Percentiles rank a stretch among this genome's conserved stretches.
Evolutionary conservation across 2,888 invertebrate genomes (phyloP).

Genomic region (Pristionchus japonicus): DNA sequence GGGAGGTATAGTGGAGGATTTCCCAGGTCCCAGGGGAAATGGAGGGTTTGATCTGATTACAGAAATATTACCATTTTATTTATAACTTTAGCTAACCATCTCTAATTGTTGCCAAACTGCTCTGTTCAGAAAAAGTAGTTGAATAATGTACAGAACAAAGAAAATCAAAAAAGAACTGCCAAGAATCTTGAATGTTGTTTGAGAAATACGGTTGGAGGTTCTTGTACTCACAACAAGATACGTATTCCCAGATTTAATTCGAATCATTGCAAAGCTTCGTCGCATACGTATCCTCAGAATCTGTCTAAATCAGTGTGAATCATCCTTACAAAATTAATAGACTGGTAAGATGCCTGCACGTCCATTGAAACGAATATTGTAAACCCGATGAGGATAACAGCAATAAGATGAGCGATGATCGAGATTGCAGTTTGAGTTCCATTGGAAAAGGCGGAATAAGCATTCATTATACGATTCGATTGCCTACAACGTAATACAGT

Average conservation of each 20-base stretch:
- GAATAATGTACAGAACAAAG: neutral
- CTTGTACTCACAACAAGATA: neutral
- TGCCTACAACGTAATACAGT: too few relatives aligned
- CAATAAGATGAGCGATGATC: neutral
- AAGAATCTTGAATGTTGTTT: neutral
- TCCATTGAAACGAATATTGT: neutral
- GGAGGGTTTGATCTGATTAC: neutral
- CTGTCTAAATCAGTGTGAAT: neutral
- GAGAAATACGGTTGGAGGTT: too few relatives aligned
- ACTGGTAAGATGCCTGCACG: neutral
- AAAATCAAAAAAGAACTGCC: neutral
- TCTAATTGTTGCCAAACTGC: neutral
- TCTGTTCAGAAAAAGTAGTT: neutral
- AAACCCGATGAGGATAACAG: neutral
- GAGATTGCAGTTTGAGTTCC: neutral
- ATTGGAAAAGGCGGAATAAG: too few relatives aligned
- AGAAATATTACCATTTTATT: neutral
- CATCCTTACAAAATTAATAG: neutral
- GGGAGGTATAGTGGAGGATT: slow-evolving; percentile 16
- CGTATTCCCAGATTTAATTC: too few relatives aligned
- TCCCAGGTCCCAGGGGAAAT: neutral
- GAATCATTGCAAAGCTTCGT: neutral
- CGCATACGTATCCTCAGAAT: neutral
- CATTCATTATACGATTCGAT: too few relatives aligned
- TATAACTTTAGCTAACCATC: neutral